Conservation (phyloP, 2,113 vertebrate genomes). For the Grammatotria lemairii region DNA sequence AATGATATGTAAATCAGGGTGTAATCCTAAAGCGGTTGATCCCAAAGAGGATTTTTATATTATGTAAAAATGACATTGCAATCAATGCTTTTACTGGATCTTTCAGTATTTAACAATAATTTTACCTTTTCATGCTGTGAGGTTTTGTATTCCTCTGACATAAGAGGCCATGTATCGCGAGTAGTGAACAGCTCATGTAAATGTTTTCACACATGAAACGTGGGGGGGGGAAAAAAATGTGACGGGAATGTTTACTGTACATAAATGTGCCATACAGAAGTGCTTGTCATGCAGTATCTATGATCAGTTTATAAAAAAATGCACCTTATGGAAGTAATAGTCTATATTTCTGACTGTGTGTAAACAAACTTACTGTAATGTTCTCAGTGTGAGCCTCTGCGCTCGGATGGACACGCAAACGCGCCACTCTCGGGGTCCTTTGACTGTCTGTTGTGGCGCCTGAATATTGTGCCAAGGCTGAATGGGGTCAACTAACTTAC, state of each 20-base stretch:
- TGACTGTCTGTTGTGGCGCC: background rate
- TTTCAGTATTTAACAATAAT: conserved; percentile 31
- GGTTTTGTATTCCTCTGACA: conserved; percentile 38
- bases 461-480: conserved; percentile 28
- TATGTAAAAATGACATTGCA: conserved; percentile 10
- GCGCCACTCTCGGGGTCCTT: background rate
- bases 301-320: background rate
- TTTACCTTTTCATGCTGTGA: conserved; percentile 32
- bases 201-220: background rate
- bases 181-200: conserved; percentile 16
- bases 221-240: rapidly evolving
- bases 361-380: background rate
- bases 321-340: conserved; percentile 35
- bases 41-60: conserved; percentile 42
- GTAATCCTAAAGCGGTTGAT: conserved; percentile 1
- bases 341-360: conserved; percentile 32
- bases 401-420: background rate
- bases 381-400: background rate
- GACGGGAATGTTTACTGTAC: conserved; percentile 51
- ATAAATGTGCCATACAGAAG: conserved; percentile 44
- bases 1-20: background rate
- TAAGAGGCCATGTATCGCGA: conserved; percentile 20
- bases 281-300: conserved; percentile 41
- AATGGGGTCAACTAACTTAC: background rate
- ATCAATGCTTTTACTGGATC: conserved; percentile 16